phyloP scores from a whole-genome alignment of 2,797 vertebrate genomes.

The Margarornis squamiger region DNA sequence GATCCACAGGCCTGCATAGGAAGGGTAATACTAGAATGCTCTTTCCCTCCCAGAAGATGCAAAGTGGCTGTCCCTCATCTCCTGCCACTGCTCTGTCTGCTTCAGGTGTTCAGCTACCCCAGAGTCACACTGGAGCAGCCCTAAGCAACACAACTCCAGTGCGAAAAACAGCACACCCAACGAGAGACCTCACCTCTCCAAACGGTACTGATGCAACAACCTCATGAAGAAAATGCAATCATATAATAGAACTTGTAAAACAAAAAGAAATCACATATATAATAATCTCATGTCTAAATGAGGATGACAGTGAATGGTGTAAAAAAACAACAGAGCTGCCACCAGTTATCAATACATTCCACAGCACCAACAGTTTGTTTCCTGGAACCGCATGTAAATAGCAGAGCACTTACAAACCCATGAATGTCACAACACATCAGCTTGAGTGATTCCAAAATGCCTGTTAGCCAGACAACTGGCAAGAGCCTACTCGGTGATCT shows the following conservation, averaged over 20 bases:
- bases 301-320: slow-evolving; percentile 51
- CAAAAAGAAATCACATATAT: slow-evolving; percentile 48
- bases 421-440: slow-evolving; percentile 36
- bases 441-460: slow-evolving; percentile 43
- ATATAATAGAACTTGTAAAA: slow-evolving; percentile 28
- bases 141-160: background rate
- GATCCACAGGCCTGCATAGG: background rate
- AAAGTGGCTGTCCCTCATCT: background rate
- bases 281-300: slow-evolving; percentile 27
- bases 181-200: background rate
- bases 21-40: background rate
- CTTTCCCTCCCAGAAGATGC: background rate
- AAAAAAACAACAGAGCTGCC: slow-evolving; percentile 36
- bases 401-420: slow-evolving; percentile 38
- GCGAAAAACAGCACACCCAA: background rate
- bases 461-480: background rate
- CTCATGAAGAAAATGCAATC: background rate
- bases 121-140: background rate
- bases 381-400: slow-evolving; percentile 35
- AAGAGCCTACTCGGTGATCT: slow-evolving; percentile 31
- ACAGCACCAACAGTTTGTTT: slow-evolving; percentile 69
- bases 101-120: background rate
- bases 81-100: background rate
- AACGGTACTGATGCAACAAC: background rate
- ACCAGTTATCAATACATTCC: slow-evolving; percentile 47